phyloP scores from a whole-genome alignment of 2,113 vertebrate species.

The Gobio gobio region DNA sequence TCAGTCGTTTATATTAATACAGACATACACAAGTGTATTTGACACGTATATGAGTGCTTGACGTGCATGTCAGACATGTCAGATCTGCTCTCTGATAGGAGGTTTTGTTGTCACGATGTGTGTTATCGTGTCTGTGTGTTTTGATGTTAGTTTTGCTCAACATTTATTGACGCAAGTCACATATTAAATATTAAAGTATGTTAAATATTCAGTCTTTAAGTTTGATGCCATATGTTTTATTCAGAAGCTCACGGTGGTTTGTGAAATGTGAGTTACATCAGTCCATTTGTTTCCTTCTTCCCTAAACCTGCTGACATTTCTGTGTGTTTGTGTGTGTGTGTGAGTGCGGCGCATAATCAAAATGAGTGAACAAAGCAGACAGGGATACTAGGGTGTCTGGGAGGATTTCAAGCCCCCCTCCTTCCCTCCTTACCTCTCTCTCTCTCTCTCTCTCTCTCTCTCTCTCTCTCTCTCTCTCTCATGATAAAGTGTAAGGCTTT shows the following conservation, averaged over 20 bases:
- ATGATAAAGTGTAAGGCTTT: constrained; percentile 46
- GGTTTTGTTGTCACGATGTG: background rate
- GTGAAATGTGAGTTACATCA: constrained; percentile 31
- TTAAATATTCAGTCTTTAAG: constrained; percentile 25
- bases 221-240: constrained; percentile 25
- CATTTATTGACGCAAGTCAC: constrained; percentile 6
- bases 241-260: constrained; percentile 15
- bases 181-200: constrained; percentile 38
- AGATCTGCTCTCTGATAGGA: background rate
- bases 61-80: background rate
- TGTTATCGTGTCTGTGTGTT: background rate
- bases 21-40: background rate
- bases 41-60: background rate
- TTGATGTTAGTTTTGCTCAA: constrained; percentile 16
- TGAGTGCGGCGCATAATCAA: constrained; percentile 19
- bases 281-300: constrained; percentile 20
- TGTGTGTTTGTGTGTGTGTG: constrained; percentile 7
- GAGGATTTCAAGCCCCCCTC: constrained; percentile 1
- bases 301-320: background rate
- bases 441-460: background rate
- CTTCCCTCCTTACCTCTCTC: background rate
- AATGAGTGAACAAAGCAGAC: constrained; percentile 26
- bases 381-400: constrained; percentile 21
- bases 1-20: constrained; percentile 9
- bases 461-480: background rate